Conservation (phyloP, 2,113 vertebrate genomes). For the Myotis davidii region DNA sequence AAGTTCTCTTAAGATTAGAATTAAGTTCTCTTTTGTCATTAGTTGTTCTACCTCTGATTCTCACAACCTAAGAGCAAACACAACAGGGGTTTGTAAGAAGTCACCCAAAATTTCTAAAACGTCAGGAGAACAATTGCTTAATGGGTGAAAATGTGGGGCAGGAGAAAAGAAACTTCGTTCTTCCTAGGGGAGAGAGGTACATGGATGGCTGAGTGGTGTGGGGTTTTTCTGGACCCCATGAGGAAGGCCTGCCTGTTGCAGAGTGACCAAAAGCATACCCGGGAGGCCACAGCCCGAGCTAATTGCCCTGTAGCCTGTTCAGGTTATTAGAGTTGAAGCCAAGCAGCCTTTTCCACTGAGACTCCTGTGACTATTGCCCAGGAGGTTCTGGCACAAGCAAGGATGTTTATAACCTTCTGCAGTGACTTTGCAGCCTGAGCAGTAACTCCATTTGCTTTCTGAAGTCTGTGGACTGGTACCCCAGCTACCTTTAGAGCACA, state of each 20-base stretch:
- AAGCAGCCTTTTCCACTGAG: constrained; percentile 63
- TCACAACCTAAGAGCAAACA: neutral
- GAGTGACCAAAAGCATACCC: constrained; percentile 28
- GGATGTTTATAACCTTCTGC: constrained; percentile 64
- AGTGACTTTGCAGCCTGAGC: constrained; percentile 42
- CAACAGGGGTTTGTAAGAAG: neutral
- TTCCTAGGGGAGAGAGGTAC: neutral
- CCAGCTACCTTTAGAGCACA: neutral
- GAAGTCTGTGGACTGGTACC: neutral
- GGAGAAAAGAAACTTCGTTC: constrained; percentile 3
- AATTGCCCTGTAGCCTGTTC: constrained; percentile 9
- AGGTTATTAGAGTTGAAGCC: constrained; percentile 55
- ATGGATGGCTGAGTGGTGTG: too few species aligned
- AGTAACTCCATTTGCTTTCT: neutral
- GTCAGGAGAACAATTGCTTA: neutral
- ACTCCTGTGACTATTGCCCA: constrained; percentile 57
- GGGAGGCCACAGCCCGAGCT: constrained; percentile 1
- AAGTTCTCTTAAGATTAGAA: constrained; percentile 7
- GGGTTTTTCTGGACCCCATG: neutral
- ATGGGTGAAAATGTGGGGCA: neutral
- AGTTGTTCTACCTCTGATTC: constrained; percentile 9
- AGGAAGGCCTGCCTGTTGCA: neutral
- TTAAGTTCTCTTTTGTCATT: neutral
- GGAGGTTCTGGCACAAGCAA: constrained; percentile 23
- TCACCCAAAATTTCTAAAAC: neutral